Evolutionary conservation across 2,797 vertebrate species (phyloP).

Genomic region (Chelonia mydas): DNA sequence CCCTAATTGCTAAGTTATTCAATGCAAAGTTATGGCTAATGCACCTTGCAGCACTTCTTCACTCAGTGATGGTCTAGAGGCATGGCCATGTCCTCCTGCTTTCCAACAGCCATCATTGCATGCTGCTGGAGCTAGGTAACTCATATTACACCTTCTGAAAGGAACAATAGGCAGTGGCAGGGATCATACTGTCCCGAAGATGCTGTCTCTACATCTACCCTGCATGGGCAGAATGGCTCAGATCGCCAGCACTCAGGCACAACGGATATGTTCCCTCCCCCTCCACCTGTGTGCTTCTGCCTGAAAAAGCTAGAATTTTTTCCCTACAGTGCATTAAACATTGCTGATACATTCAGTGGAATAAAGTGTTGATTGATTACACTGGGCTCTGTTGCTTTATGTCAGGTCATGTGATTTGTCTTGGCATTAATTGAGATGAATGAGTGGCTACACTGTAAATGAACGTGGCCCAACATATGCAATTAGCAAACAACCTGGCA

Average conservation of each 20-base stretch:
- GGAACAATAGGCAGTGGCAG: background rate
- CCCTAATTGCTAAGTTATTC: background rate
- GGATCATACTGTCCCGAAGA: rapidly evolving
- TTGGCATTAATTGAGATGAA: slow-evolving; percentile 37
- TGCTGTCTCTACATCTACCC: background rate
- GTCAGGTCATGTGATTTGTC: slow-evolving; percentile 29
- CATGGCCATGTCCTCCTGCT: background rate
- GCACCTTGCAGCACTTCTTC: background rate
- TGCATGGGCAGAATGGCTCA: background rate
- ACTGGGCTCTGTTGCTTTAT: slow-evolving; percentile 1
- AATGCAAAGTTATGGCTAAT: background rate
- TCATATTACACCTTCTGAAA: background rate
- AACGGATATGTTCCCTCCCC: background rate
- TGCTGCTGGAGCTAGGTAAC: background rate
- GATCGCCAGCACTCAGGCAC: rapidly evolving
- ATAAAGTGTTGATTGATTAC: background rate
- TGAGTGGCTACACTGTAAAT: slow-evolving; percentile 3
- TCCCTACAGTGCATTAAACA: background rate
- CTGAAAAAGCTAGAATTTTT: background rate
- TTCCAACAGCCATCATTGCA: background rate
- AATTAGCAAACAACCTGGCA: slow-evolving; percentile 23
- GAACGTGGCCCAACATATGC: background rate
- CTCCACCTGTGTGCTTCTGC: background rate
- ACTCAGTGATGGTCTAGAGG: background rate
- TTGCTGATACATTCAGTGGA: background rate